Conservation (phyloP, 2,797 vertebrate species). For the Paramormyrops hopkinsi region DNA sequence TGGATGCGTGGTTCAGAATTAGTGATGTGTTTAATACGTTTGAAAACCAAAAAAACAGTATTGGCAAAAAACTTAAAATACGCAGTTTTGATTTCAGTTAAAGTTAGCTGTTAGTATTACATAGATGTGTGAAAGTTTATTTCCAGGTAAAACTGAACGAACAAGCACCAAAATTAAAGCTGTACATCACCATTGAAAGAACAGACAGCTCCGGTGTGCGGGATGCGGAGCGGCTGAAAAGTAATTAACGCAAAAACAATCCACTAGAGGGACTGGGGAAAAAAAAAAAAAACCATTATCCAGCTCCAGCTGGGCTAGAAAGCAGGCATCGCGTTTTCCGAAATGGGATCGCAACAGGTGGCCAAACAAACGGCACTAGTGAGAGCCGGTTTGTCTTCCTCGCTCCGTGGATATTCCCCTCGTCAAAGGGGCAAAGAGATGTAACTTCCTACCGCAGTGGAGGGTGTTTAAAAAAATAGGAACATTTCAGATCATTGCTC, state of each 20-base stretch:
- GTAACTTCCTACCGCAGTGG: background rate
- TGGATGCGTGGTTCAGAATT: background rate
- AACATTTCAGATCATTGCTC: background rate
- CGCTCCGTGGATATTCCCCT: background rate
- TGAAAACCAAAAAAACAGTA: background rate
- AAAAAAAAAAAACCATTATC: background rate
- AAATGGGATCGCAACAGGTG: background rate
- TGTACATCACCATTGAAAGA: background rate
- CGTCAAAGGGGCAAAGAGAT: background rate
- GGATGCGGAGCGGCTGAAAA: background rate
- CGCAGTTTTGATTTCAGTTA: background rate
- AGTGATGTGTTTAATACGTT: background rate
- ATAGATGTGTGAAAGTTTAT: background rate
- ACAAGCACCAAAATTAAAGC: background rate
- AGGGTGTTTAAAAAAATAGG: background rate
- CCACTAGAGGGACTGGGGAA: background rate
- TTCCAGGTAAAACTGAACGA: background rate
- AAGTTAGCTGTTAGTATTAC: background rate
- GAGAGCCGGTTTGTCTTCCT: background rate
- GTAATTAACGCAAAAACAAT: background rate
- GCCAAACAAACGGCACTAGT: background rate
- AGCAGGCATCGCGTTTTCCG: background rate
- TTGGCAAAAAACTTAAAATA: background rate
- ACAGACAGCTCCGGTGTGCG: background rate
- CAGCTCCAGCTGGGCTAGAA: background rate